A percentile compares a stretch with the other conserved stretches of the same genome.
Evolutionary conservation across 2,888 invertebrate species (phyloP).

Genomic region (Nemurella pictetii): DNA sequence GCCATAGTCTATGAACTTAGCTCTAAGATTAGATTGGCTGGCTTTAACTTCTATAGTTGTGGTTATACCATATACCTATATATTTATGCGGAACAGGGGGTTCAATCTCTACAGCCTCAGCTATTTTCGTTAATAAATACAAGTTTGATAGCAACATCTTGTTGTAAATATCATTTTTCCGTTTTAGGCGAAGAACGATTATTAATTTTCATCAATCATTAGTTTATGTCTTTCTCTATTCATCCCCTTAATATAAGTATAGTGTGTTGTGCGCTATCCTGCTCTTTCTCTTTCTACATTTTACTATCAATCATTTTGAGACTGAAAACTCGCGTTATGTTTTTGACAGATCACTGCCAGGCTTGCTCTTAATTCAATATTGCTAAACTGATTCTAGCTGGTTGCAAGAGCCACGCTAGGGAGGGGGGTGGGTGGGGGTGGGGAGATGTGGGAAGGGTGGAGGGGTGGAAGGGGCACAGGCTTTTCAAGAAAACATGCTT

Average conservation of each 20-base stretch:
- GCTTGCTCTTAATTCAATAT: conserved; percentile 42
- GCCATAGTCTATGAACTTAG: conserved; percentile 15
- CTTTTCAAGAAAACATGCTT: conserved; percentile 5
- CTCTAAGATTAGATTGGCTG: conserved; percentile 26
- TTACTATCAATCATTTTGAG: conserved; percentile 41
- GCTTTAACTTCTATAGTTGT: not conserved
- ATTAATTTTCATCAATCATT: conserved; percentile 29
- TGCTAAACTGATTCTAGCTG: conserved; percentile 27
- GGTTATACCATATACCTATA: not conserved
- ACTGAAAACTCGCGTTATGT: conserved; percentile 40
- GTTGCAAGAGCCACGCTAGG: not conserved
- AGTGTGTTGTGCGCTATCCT: not conserved
- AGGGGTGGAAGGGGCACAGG: not conserved
- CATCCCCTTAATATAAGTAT: conserved; percentile 3
- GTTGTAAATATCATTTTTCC: not conserved
- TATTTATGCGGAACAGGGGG: not conserved
- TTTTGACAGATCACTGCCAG: conserved; percentile 40
- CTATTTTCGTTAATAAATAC: not conserved
- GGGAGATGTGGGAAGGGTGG: not conserved
- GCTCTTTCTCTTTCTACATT: conserved; percentile 27
- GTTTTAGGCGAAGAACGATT: not conserved
- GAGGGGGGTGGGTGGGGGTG: not conserved
- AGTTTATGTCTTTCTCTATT: conserved; percentile 16
- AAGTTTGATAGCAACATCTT: not conserved
- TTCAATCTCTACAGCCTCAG: not conserved